A percentile compares a stretch with the other conserved stretches of the same genome.
Conservation (phyloP, 2,888 invertebrate species). For the Spodoptera littoralis region DNA sequence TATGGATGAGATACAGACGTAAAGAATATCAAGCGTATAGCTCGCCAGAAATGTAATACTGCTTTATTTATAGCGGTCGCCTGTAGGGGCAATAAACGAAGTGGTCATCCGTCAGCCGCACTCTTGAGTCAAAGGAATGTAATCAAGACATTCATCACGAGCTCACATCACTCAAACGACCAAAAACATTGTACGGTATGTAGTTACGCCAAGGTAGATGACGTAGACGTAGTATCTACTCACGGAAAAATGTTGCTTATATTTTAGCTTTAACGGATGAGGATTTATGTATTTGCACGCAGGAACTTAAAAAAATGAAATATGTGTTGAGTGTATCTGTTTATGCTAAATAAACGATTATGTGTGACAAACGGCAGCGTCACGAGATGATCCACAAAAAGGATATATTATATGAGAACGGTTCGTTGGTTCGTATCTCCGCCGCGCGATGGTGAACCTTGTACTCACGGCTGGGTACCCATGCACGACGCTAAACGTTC, state of each 20-base stretch:
- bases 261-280: conserved; percentile 71
- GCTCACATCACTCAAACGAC: conserved; percentile 70
- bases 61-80: conserved; percentile 70
- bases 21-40: conserved; percentile 45
- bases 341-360: conserved; percentile 31
- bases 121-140: conserved; percentile 77
- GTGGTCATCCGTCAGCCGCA: conserved; percentile 78
- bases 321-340: conserved; percentile 30
- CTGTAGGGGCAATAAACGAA: conserved; percentile 73
- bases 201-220: conserved; percentile 22
- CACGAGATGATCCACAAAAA: conserved; percentile 59
- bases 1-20: conserved; percentile 37
- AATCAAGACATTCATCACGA: conserved; percentile 82
- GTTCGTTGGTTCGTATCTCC: conserved; percentile 63
- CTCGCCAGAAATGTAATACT: conserved; percentile 64
- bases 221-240: conserved; percentile 1
- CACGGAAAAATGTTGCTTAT: conserved; percentile 64
- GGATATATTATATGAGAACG: conserved; percentile 63
- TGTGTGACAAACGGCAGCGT: conserved; percentile 50
- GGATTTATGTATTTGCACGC: conserved; percentile 55
- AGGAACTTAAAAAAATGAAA: conserved; percentile 49
- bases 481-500: conserved; percentile 82
- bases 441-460: conserved; percentile 60
- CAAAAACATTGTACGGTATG: conserved; percentile 48
- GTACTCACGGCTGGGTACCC: conserved; percentile 73